Evolutionary conservation across 2,797 vertebrate genomes (phyloP), one percentile per base, ranked within the genome.

Genomic region (Carapus acus): DNA sequence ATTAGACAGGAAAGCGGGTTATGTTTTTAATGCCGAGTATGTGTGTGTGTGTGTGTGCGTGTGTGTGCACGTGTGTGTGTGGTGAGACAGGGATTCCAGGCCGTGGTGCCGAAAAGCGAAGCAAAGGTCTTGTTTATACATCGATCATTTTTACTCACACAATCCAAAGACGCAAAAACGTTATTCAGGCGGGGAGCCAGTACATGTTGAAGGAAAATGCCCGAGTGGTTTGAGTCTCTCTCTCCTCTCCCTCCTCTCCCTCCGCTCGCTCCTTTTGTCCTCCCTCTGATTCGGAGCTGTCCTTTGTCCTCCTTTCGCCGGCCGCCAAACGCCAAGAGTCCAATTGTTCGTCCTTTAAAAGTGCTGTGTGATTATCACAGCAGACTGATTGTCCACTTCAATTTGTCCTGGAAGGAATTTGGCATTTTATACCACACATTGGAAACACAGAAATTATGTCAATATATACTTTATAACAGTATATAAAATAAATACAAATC

Each of bases 401-500:
- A 42, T 44, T 63, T 69, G 78, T 74, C 59, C 69, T 66, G 63
- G 73, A 64, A n/a, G 65, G 59, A 55, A 62, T 70, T 62, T 67
- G 50, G 50, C 62, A 67, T 81, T 75, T 55, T 74, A 62, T 77
- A 80, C 79, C 78, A 76, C 69, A 83, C 79, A 75, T 73, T 71
- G 76, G 69, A n/a, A 73, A 87, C 74, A 86, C 83, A 69, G 55
- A 73, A 82, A 83, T 78, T 71, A 80, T 83, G 82, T 77, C 69
- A 82, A 85, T 87, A 81, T 85, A 87, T 83, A 84, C 67, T 83
- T 81, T 79, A 73, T 81, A 27, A 75, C 41, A 65, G 64, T 76
- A 85, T 86, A 88, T 79, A 88, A 89, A 89, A 89, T 87, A 89
- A 89, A 88, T 87, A 88, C 83, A 88, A 89, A 87, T 89, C 73